Percentiles rank a stretch among this genome's conserved stretches.
These are phyloP conservation scores for Acrocephalus arundinaceus DNA, from an alignment of 2,113 vertebrate species.

Conservation along the genomic window DNA sequence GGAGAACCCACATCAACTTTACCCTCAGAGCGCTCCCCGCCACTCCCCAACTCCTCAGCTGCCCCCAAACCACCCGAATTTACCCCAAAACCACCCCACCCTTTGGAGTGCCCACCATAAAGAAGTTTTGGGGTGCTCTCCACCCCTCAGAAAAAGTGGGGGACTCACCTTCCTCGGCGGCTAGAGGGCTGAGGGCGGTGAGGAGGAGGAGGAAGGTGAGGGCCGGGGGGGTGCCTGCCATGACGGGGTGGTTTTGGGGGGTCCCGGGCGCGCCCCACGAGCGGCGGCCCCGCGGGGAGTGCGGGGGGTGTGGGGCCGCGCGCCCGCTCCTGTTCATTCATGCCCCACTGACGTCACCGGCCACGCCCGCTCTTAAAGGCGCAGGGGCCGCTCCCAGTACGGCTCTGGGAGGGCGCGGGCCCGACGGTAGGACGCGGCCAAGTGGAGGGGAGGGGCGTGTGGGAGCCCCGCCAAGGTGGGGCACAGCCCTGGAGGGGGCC, in stretches of 20 bases:
- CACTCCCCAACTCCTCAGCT: neutral
- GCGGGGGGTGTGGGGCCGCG: neutral
- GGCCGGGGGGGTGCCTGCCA: neutral
- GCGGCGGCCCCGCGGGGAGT: neutral
- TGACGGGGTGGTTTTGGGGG: conserved; percentile 3
- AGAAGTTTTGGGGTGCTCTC: neutral
- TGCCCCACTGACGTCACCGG: neutral
- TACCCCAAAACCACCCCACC: neutral
- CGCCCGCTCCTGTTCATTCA: conserved; percentile 28
- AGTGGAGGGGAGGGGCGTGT: neutral
- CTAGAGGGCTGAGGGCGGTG: neutral
- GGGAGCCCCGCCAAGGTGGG: neutral
- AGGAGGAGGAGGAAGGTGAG: neutral
- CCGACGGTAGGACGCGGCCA: neutral
- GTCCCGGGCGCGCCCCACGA: neutral
- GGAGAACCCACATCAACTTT: neutral
- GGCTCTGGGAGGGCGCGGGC: neutral
- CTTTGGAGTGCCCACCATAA: neutral
- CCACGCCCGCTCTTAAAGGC: conserved; percentile 67
- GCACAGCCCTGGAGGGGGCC: too few species aligned
- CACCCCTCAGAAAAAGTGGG: too few species aligned
- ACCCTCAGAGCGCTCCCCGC: neutral
- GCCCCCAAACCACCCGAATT: neutral
- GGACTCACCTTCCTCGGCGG: conserved; percentile 5
- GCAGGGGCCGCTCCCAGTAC: conserved; percentile 73